Base-by-base conservation (phyloP, 2,797 vertebrate species). In the Thunnus albacares region DNA sequence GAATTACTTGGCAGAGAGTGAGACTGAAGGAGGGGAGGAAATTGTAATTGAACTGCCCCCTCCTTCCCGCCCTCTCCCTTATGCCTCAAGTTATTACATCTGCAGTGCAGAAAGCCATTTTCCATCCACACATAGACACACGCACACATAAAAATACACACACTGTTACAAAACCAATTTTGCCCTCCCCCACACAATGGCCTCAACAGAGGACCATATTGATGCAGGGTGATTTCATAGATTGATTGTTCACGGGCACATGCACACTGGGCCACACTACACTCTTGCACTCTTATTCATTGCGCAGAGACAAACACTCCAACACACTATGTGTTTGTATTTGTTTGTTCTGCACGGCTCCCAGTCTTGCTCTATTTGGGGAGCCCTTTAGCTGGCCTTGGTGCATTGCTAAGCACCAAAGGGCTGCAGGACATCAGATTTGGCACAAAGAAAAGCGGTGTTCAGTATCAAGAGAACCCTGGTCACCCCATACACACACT, bases 21-120 rank as follows among this genome's bases (percentile, higher is more conserved):
- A 91, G 90, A 84, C 71, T 67, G 83, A 93, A 79, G 80, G 80
- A 90, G 84, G 84, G 71, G 78, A 89, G 91, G 83, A 93, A 93
- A 95, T 94, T 94, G 94, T 93, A 94, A 95, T 94, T 94, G 90
- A 93, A 92, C 91, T 90, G 77, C 88, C 80, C 80, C 74, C 83
- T 71, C 71, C 28, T 67, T 71, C 73, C 61, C 62, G 0, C 71
- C 71, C 75, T 74, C 75, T 86, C 85, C 85, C 80, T 87, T 41
- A 72, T 85, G 87, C 91, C 89, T 93, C 84, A 90, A 90, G 92
- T 92, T 94, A 94, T 94, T 94, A 91, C 90, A 94, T 93, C 92
- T 93, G 93, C 93, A 94, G 89, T 94, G 91, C 92, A 92, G 90
- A 89, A 87, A 92, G 84, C 83, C 87, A 85, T 91, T 91, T 92